phyloP scores from a whole-genome alignment of 2,113 vertebrate species.

The Clarias macrocephalus region DNA sequence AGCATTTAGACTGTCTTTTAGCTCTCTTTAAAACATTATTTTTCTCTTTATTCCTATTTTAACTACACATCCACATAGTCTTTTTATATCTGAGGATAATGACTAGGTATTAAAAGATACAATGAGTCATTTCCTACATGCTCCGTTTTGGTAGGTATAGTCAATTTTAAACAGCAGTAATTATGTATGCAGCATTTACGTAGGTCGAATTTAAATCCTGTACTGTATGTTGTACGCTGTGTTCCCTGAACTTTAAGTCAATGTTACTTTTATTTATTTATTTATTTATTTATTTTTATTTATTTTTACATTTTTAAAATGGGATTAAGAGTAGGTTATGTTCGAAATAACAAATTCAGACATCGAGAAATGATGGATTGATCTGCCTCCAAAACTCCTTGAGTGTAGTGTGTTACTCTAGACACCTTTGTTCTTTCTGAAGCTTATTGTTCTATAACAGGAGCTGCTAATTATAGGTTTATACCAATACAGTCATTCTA shows the following conservation, averaged over 20 bases:
- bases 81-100: background rate
- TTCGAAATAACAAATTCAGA: background rate
- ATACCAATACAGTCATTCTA: background rate
- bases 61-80: background rate
- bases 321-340: background rate
- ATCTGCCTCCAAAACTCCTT: background rate
- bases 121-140: constrained; percentile 18
- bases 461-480: background rate
- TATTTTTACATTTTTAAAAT: background rate
- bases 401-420: background rate
- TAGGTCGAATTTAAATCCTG: background rate
- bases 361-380: background rate
- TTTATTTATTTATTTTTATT: no score
- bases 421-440: no score
- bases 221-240: background rate
- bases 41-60: background rate
- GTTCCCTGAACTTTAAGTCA: background rate
- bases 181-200: background rate
- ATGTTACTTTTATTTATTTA: background rate
- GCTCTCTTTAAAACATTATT: background rate
- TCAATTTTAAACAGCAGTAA: background rate
- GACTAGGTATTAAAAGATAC: background rate
- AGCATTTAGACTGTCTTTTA: background rate
- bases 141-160: background rate
- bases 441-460: background rate